phyloP scores from a whole-genome alignment of 1,140 invertebrate genomes.

The Zeugodacus cucurbitae region DNA sequence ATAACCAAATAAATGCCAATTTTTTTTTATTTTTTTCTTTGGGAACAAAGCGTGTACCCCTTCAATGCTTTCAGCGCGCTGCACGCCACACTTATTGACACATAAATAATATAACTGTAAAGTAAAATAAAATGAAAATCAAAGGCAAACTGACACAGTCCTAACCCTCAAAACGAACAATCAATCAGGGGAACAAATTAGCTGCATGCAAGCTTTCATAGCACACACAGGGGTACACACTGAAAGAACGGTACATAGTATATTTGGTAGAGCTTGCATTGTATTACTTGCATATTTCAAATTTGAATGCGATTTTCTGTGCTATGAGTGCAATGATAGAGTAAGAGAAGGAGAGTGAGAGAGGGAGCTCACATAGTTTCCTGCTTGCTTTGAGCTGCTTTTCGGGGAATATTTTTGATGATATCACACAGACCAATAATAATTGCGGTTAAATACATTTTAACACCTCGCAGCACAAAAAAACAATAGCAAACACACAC shows the following conservation, averaged over 20 bases:
- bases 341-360: too few species aligned
- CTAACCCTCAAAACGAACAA: conserved; percentile 16
- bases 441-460: conserved; percentile 65
- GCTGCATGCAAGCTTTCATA: conserved; percentile 49
- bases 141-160: neutral
- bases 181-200: conserved; percentile 24
- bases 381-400: neutral
- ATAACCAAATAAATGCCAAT: neutral
- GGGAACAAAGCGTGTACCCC: neutral
- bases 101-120: neutral
- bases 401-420: conserved; percentile 42
- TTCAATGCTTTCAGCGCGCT: neutral
- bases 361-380: too few species aligned
- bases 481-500: neutral
- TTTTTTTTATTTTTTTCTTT: neutral
- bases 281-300: neutral
- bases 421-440: conserved; percentile 42
- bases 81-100: conserved; percentile 16
- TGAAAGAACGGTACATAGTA: neutral
- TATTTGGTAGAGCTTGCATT: neutral
- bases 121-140: neutral
- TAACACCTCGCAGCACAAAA: conserved; percentile 56
- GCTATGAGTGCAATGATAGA: neutral
- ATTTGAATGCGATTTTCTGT: neutral
- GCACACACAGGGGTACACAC: conserved; percentile 40